Evolutionary conservation across 2,888 invertebrate genomes (phyloP), one percentile per base, ranked within the genome.

Genomic region (Caenorhabditis drosophilae): DNA sequence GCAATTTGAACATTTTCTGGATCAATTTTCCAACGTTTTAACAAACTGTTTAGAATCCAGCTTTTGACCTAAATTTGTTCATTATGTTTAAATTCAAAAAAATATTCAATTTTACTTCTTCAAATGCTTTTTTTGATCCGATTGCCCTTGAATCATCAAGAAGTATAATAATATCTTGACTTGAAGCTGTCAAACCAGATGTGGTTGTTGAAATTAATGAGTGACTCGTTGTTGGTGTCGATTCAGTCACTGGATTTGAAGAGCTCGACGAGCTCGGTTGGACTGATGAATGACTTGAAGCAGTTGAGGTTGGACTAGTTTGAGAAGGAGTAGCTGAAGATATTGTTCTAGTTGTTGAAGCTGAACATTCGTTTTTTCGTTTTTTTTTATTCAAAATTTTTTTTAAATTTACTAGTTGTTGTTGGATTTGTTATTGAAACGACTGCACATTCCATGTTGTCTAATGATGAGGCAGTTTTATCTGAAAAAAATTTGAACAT

Each of bases 131-230:
- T 0, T 44, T 18, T 18, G 18, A 42, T 34, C 40, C 27, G 26
- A 70, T 59, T 4, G 70, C 66, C 2, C 44, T 56, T 1, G 70
- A 70, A 34, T 67, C 67, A 38, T 70, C 70, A 6, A 70, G 52
- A 1, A 70, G 41, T 27, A 70, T 51, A 7, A 70, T 50, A 7
- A 70, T 49, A 45, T 70, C 70, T 18, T 25, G 22, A 26, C 63
- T 63, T n/a, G 48, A 57, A 7, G 48, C 48, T n/a, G 57, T 57
- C 27, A 54, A 45, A 27, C 53, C 52, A 15, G 53, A 20, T n/a
- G 49, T 57, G 4, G 57, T 57, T n/a, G 53, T 57, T 18, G 63
- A 51, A n/a, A n/a, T n/a, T n/a, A n/a, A n/a, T n/a, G n/a, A n/a
- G n/a, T n/a, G n/a, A n/a, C n/a, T n/a, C n/a, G n/a, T n/a, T n/a